These are phyloP conservation scores for Porites cylindrica DNA, from an alignment of 92 coral and sea anemone species.

Conservation along the genomic window DNA sequence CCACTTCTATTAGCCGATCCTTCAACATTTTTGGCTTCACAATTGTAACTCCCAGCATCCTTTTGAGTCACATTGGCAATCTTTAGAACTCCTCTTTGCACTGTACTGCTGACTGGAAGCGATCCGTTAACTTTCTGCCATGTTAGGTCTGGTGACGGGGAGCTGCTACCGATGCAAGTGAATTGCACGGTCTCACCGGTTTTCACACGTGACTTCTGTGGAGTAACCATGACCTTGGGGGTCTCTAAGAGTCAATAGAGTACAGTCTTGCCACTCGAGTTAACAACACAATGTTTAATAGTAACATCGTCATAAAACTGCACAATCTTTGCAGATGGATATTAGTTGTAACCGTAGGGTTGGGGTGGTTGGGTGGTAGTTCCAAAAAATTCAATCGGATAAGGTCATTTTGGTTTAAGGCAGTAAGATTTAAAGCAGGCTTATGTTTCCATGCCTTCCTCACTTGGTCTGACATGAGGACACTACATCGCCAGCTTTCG, in stretches of 20 bases:
- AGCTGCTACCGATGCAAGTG: conserved; percentile 89
- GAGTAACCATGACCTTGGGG: conserved; percentile 83
- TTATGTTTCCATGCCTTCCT: too few relatives aligned
- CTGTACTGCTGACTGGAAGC: conserved; percentile 69
- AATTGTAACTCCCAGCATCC: conserved; percentile 83
- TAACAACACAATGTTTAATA: too few relatives aligned
- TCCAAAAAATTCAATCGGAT: too few relatives aligned
- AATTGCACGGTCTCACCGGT: conserved; percentile 86
- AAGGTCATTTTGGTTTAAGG: too few relatives aligned
- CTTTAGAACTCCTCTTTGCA: conserved; percentile 69
- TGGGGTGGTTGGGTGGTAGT: too few relatives aligned
- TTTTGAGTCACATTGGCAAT: conserved; percentile 66
- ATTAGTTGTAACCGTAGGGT: too few relatives aligned
- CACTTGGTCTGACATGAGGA: too few relatives aligned
- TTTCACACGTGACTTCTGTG: conserved; percentile 70
- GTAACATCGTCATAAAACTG: too few relatives aligned
- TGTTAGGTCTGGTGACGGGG: conserved; percentile 80
- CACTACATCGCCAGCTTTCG: too few relatives aligned
- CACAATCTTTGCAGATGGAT: too few relatives aligned
- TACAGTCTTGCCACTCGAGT: too few relatives aligned
- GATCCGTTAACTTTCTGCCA: conserved; percentile 86
- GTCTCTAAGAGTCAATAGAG: conserved; percentile 54
- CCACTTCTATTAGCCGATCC: conserved; percentile 78
- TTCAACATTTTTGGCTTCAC: conserved; percentile 79
- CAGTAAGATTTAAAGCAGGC: too few relatives aligned